Conservation (phyloP, 2,888 invertebrate genomes). For the Pachliopta kotzebuea region DNA sequence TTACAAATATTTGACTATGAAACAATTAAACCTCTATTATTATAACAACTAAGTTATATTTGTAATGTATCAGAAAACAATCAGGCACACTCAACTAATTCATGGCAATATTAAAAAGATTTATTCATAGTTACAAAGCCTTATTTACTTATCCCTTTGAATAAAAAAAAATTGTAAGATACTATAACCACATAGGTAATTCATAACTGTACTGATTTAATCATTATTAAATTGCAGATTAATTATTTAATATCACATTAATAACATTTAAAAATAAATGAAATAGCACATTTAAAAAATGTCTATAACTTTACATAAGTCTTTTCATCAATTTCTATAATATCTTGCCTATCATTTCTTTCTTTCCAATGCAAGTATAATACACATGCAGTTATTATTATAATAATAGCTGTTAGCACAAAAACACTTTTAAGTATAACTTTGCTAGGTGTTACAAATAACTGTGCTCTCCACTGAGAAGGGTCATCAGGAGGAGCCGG, state of each 20-base stretch:
- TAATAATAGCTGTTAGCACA: slow-evolving; percentile 92
- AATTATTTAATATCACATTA: too few relatives aligned
- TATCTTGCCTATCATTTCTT: slow-evolving; percentile 73
- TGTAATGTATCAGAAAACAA: neutral
- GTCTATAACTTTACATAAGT: slow-evolving; percentile 66
- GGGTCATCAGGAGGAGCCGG: slow-evolving; percentile 91
- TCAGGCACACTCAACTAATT: too few relatives aligned
- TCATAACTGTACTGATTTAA: too few relatives aligned
- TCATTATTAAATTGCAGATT: too few relatives aligned
- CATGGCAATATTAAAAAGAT: neutral
- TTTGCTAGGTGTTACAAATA: slow-evolving; percentile 97
- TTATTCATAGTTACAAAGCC: neutral
- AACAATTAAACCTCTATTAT: neutral
- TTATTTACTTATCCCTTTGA: neutral
- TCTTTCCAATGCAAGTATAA: slow-evolving; percentile 94
- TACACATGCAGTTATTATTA: slow-evolving; percentile 91
- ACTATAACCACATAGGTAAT: too few relatives aligned
- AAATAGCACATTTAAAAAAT: too few relatives aligned
- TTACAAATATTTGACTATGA: neutral
- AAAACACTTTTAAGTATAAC: slow-evolving; percentile 95
- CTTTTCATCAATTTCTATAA: slow-evolving; percentile 71
- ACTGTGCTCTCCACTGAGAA: slow-evolving; percentile 91
- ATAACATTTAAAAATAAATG: too few relatives aligned
- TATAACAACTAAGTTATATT: neutral
- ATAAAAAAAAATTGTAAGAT: too few relatives aligned